phyloP scores from a whole-genome alignment of 2,888 invertebrate species.

The Andrena camellia region DNA sequence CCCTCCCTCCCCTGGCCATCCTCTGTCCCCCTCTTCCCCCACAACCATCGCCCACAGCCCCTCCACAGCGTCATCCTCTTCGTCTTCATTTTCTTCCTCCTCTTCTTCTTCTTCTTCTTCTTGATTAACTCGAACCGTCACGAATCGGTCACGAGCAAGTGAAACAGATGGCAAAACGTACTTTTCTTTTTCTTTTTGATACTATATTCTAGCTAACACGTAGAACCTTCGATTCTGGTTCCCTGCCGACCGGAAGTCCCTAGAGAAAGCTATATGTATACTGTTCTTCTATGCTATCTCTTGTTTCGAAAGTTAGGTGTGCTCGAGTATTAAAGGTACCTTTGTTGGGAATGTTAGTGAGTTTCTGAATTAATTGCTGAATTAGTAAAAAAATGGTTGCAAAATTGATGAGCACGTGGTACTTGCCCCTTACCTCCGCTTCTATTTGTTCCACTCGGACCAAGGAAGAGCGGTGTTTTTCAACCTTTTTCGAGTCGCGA shows the following conservation, averaged over 20 bases:
- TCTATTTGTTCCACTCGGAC: too few relatives aligned
- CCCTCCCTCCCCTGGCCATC: conserved; percentile 53
- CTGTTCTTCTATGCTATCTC: background rate
- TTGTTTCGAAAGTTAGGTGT: background rate
- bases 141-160: conserved; percentile 70
- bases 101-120: conserved; percentile 41
- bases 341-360: too few relatives aligned
- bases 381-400: too few relatives aligned
- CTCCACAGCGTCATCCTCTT: conserved; percentile 25
- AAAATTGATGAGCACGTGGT: too few relatives aligned
- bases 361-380: too few relatives aligned
- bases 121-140: conserved; percentile 69
- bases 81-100: conserved; percentile 40
- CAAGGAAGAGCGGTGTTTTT: too few relatives aligned
- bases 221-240: conserved; percentile 27
- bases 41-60: background rate
- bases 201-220: conserved; percentile 9
- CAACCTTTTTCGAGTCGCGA: too few relatives aligned
- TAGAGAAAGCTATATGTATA: background rate
- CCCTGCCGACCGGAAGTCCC: conserved; percentile 14
- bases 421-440: too few relatives aligned
- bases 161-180: conserved; percentile 55
- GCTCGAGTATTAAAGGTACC: too few relatives aligned
- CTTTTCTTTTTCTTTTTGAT: background rate
- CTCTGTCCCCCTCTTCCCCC: conserved; percentile 33